A percentile compares a stretch with the other conserved stretches of the same genome.
phyloP scores from a whole-genome alignment of 2,113 vertebrate genomes.

The Empidonax traillii region DNA sequence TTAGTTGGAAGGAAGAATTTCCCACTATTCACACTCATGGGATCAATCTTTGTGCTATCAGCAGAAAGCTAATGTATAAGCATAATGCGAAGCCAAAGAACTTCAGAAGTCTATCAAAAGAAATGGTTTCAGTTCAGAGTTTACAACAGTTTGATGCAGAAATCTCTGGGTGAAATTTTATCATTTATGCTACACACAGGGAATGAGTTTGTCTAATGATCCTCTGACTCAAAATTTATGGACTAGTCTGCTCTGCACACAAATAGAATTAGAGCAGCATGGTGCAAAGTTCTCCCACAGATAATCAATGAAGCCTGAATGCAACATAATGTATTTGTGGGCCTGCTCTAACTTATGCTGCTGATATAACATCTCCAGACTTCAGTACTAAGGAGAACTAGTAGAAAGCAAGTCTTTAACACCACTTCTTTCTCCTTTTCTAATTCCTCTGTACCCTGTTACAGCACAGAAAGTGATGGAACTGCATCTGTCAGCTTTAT shows the following conservation, averaged over 20 bases:
- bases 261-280: constrained; percentile 7
- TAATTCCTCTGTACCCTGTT: background rate
- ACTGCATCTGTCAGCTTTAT: background rate
- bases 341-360: background rate
- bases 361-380: background rate
- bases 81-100: background rate
- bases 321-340: background rate
- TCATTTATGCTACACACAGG: background rate
- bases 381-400: background rate
- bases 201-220: background rate
- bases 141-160: background rate
- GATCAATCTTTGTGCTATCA: background rate
- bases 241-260: background rate
- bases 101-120: background rate
- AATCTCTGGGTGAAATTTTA: background rate
- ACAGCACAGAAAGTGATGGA: background rate
- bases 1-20: background rate
- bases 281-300: constrained; percentile 17
- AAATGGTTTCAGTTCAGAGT: background rate
- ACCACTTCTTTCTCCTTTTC: background rate
- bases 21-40: background rate
- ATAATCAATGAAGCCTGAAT: constrained; percentile 14
- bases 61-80: background rate
- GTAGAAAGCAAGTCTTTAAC: background rate
- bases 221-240: constrained; percentile 14